Conservation (phyloP, 2,113 vertebrate species). For the Verasper variegatus region DNA sequence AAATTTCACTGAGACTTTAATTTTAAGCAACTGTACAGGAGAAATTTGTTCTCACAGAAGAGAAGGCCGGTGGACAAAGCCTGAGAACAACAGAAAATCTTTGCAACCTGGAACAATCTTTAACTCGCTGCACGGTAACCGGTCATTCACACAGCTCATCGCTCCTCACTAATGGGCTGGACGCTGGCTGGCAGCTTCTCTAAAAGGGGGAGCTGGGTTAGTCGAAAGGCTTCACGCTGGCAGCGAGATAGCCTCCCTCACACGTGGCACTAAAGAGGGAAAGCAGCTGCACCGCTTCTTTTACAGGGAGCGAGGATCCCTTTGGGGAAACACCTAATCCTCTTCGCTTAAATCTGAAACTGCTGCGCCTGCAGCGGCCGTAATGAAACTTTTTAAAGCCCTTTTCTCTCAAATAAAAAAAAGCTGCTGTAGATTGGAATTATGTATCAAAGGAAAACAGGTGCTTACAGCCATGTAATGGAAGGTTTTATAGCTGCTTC, state of each 20-base stretch:
- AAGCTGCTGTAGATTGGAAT: constrained; percentile 21
- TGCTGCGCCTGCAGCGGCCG: constrained; percentile 40
- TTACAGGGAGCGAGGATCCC: constrained; percentile 39
- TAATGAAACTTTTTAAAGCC: constrained; percentile 26
- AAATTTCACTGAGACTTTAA: constrained; percentile 65
- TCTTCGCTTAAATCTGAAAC: constrained; percentile 52
- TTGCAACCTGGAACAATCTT: not conserved
- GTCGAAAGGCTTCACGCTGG: not conserved
- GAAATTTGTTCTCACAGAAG: constrained; percentile 39
- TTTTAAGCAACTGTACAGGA: constrained; percentile 51
- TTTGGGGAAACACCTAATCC: constrained; percentile 59
- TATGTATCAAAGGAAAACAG: constrained; percentile 51
- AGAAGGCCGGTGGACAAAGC: constrained; percentile 3
- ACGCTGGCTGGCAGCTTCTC: constrained; percentile 20
- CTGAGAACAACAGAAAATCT: constrained; percentile 2
- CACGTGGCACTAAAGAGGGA: constrained; percentile 37
- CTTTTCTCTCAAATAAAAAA: constrained; percentile 38
- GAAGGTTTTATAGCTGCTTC: not conserved
- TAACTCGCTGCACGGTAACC: constrained; percentile 19
- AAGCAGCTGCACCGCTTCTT: constrained; percentile 40
- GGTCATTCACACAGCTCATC: constrained; percentile 7
- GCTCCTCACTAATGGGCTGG: constrained; percentile 46
- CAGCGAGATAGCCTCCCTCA: constrained; percentile 16
- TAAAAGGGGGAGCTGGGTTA: not conserved
- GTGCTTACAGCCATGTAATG: constrained; percentile 41